Conservation (phyloP, 2,797 vertebrate genomes). For the Microtus californicus region DNA sequence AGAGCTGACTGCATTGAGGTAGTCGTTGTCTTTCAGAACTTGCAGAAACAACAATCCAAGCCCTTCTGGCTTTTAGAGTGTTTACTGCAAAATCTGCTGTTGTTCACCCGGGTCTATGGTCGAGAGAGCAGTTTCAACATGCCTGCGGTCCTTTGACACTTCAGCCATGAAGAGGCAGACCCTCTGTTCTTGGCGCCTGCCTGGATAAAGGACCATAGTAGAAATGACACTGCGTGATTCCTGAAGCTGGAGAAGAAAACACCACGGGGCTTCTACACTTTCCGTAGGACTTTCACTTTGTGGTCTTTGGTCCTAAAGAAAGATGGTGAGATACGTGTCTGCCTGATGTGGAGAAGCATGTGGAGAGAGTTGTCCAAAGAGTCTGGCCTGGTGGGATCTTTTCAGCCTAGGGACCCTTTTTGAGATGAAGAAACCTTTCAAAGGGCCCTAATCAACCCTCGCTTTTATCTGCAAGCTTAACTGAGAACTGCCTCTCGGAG, state of each 20-base stretch:
- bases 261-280: not conserved
- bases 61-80: not conserved
- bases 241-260: not conserved
- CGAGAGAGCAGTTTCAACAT: not conserved
- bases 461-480: not conserved
- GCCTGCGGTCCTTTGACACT: not conserved
- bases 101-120: not conserved
- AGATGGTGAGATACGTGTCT: not conserved
- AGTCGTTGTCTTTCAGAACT: not conserved
- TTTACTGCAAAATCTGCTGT: not conserved
- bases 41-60: not conserved
- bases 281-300: not conserved
- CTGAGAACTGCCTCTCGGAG: not conserved
- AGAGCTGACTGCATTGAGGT: not conserved
- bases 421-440: not conserved
- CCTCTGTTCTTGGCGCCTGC: not conserved
- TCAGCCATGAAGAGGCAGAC: not conserved
- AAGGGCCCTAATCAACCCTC: too few relatives aligned
- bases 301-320: not conserved
- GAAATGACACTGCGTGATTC: not conserved
- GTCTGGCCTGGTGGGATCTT: not conserved
- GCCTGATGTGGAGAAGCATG: rapidly evolving
- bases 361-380: not conserved
- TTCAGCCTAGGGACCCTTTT: not conserved
- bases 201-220: not conserved